A percentile compares a stretch with the other conserved stretches of the same genome.
These are phyloP conservation scores for Yoshiicerus persimilis DNA, from an alignment of 1,140 invertebrate species.

Conservation along the genomic window DNA sequence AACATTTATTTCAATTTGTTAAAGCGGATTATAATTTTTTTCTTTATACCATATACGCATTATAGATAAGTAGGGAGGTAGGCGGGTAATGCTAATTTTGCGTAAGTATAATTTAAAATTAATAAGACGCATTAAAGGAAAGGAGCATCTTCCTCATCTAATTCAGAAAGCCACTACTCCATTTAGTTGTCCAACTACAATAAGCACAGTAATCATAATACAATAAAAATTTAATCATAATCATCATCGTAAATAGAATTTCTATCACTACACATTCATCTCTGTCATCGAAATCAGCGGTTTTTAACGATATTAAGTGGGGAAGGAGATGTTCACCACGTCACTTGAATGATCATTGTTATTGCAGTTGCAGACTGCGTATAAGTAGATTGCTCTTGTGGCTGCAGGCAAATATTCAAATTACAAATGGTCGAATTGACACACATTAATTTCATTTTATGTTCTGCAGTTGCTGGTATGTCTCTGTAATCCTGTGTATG, in stretches of 20 bases:
- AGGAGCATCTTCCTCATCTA: neutral
- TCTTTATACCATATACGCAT: too few relatives aligned
- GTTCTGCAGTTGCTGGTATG: neutral
- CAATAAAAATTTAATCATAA: conserved; percentile 22
- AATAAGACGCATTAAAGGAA: neutral
- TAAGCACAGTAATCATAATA: neutral
- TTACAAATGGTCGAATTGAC: conserved; percentile 2
- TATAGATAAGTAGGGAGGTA: neutral
- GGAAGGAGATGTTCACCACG: neutral
- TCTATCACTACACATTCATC: conserved; percentile 2
- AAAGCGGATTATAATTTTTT: neutral
- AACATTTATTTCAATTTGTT: neutral
- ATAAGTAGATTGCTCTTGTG: neutral
- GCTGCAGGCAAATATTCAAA: neutral
- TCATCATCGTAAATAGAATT: neutral
- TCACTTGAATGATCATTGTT: neutral
- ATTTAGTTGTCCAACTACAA: neutral
- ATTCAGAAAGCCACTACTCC: neutral
- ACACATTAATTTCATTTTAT: conserved; percentile 15
- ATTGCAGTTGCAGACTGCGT: neutral
- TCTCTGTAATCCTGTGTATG: neutral
- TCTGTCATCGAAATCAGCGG: conserved; percentile 14
- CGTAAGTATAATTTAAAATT: neutral
- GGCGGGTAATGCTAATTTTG: neutral
- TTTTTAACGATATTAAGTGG: conserved; percentile 8